phyloP scores from a whole-genome alignment of 2,888 invertebrate genomes.

The Rhagium mordax region DNA sequence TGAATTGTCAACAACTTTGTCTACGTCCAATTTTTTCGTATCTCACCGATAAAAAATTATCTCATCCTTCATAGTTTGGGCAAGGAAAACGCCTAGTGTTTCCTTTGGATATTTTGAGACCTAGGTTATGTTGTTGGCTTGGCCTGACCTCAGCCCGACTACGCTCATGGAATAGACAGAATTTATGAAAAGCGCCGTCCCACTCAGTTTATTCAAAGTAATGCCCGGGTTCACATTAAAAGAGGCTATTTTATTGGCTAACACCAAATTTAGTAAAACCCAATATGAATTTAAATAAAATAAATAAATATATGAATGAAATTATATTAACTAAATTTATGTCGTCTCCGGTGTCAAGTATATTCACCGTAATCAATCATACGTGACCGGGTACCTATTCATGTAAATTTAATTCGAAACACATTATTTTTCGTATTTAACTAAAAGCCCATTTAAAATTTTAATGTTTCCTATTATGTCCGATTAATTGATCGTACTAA shows the following conservation, averaged over 20 bases:
- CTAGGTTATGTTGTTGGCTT: no score
- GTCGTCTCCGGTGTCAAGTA: constrained; percentile 35
- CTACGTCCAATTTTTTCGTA: no score
- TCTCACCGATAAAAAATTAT: no score
- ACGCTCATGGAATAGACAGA: not conserved
- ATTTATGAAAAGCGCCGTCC: not conserved
- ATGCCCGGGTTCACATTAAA: not conserved
- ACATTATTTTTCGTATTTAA: not conserved
- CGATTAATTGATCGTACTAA: constrained; percentile 16
- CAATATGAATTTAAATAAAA: constrained; percentile 10
- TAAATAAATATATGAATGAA: constrained; percentile 34
- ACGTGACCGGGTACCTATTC: constrained; percentile 27
- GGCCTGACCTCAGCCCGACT: not conserved
- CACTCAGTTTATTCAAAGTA: not conserved
- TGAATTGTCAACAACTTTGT: no score
- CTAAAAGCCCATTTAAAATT: constrained; percentile 3
- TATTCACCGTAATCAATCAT: constrained; percentile 38
- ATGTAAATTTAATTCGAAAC: not conserved
- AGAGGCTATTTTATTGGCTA: not conserved
- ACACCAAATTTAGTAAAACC: not conserved
- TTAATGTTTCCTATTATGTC: not conserved
- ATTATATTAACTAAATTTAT: constrained; percentile 35
- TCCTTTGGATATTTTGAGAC: no score
- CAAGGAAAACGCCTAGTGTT: no score
- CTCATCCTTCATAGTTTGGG: no score